These are phyloP conservation scores for Pampusana beccarii DNA, from an alignment of 2,113 vertebrate species.

Conservation along the genomic window DNA sequence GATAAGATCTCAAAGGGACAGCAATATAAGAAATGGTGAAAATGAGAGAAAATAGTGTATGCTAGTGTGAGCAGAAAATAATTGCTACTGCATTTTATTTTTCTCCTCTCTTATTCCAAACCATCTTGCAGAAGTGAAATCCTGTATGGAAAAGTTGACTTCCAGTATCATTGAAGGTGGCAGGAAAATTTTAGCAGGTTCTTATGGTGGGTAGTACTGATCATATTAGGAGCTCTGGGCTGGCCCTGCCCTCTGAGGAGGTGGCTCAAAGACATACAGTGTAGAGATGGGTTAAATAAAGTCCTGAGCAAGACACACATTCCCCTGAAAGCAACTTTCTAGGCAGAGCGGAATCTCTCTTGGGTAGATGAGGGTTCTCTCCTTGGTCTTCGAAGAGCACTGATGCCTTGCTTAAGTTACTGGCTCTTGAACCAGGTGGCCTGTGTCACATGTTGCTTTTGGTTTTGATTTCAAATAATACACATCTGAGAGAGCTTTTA, in stretches of 20 bases:
- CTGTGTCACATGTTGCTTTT: neutral
- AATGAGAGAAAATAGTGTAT: neutral
- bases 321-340: neutral
- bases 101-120: neutral
- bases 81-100: neutral
- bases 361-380: neutral
- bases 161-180: neutral
- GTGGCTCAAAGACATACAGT: neutral
- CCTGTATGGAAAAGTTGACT: neutral
- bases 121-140: neutral
- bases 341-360: neutral
- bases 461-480: neutral
- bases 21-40: neutral
- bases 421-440: neutral
- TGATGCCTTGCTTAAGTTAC: neutral
- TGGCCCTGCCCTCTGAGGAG: neutral
- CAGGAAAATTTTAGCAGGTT: neutral
- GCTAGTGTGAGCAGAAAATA: neutral
- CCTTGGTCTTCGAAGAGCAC: neutral
- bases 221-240: neutral
- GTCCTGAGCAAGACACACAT: neutral
- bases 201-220: neutral
- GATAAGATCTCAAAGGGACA: neutral
- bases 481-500: neutral
- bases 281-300: neutral